Base-by-base conservation (phyloP, 1,140 invertebrate species). In the Papilio xuthus region DNA sequence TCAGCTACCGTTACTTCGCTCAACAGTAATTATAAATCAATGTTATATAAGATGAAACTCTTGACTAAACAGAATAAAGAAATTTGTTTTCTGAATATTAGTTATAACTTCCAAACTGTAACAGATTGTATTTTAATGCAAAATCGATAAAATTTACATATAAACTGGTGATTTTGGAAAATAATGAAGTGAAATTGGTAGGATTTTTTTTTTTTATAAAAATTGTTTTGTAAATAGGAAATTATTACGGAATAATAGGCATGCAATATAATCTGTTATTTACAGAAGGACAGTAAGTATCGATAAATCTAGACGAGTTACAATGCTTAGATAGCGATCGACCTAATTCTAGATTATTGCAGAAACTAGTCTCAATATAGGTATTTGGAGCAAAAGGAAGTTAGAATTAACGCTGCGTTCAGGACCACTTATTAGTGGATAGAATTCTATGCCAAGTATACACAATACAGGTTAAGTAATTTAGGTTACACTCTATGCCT, bases 351-450 rank as follows among this genome's bases (percentile, higher is more conserved):
- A 67, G 60, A 32, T 32, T 4, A 32, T 67, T 67, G 13, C 13
- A 28, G 60, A 67, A 67, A 67, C 60, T 28, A 67, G 60, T 67
- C 60, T 67, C 60, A 67, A 28, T 67, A 67, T 67, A 67, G 60
- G 60, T 67, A 28, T 67, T 67, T 28, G 6, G 60, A 67, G 26
- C 60, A 67, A 67, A 3, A 67, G 60, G 60, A 67, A 67, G 60
- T 67, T 67, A 32, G 60, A 28, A 28, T 67, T 67, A 67, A 67
- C 60, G 60, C 26, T 67, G 60, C 60, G 26, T 67, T 67, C 60
- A 67, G 60, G 60, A 28, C 60, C 26, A 67, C 10, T 28, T 67
- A 67, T 67, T 28, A 67, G 26, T 67, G 60, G 60, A 15, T 32
- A 18, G 60, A 63, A 32, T 67, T 67, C 60, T 67, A 67, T 67